phyloP scores from a whole-genome alignment of 2,797 vertebrate species.

The Hemitrygon akajei region DNA sequence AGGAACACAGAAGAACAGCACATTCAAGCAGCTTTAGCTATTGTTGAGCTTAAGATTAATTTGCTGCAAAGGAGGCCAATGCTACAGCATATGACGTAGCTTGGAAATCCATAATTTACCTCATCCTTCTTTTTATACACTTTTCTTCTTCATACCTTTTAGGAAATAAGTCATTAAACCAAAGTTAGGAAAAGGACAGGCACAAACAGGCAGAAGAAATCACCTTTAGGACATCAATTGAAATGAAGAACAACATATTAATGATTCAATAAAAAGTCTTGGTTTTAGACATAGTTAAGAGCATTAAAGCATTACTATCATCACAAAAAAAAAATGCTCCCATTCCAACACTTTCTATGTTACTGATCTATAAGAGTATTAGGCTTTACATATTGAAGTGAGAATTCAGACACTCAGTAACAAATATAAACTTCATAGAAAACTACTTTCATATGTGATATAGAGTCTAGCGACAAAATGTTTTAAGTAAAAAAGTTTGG shows the following conservation, averaged over 20 bases:
- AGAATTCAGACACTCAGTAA: background rate
- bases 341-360: background rate
- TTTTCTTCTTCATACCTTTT: slow-evolving; percentile 82
- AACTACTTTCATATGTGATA: background rate
- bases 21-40: slow-evolving; percentile 38
- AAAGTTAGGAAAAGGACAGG: slow-evolving; percentile 1
- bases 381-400: background rate
- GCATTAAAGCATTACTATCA: background rate
- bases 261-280: background rate
- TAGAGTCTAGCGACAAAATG: background rate
- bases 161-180: slow-evolving; percentile 50
- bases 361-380: background rate
- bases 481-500: no score
- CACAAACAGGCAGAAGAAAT: slow-evolving; percentile 29
- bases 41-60: slow-evolving; percentile 52
- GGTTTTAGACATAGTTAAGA: background rate
- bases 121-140: slow-evolving; percentile 74
- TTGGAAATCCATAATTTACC: slow-evolving; percentile 62
- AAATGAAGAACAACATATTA: background rate
- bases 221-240: background rate
- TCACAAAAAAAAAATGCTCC: background rate
- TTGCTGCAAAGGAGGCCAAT: slow-evolving; percentile 38
- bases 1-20: slow-evolving; percentile 9
- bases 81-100: slow-evolving; percentile 47
- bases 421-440: background rate